Evolutionary conservation across 2,888 invertebrate genomes (phyloP).

Genomic region (Hydropsyche betteni): DNA sequence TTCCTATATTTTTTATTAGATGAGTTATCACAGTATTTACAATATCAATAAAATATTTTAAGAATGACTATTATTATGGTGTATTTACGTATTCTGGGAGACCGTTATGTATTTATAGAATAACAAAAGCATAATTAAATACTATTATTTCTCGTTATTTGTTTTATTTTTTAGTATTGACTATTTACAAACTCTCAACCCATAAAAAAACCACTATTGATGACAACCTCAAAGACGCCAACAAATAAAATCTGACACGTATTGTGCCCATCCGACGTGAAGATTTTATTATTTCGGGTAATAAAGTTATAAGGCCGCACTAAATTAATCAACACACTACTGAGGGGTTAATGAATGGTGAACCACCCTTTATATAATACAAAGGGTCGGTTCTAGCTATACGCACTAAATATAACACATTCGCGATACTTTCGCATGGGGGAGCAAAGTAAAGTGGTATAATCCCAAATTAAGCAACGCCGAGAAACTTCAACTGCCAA

Average conservation of each 20-base stretch:
- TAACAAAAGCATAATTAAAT: slow-evolving; percentile 52
- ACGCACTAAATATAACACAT: background rate
- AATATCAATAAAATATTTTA: slow-evolving; percentile 37
- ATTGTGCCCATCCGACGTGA: background rate
- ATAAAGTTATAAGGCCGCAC: slow-evolving; percentile 8
- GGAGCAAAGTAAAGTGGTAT: slow-evolving; percentile 6
- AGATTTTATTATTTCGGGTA: slow-evolving; percentile 22
- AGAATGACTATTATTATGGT: slow-evolving; percentile 42
- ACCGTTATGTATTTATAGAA: slow-evolving; percentile 51
- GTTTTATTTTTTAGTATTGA: slow-evolving; percentile 46
- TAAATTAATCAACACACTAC: slow-evolving; percentile 30
- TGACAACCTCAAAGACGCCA: too few species aligned
- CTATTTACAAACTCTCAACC: background rate
- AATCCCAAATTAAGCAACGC: slow-evolving; percentile 20
- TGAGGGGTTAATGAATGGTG: slow-evolving; percentile 20
- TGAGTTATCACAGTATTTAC: slow-evolving; percentile 34
- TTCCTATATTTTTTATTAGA: slow-evolving; percentile 29
- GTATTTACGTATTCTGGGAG: slow-evolving; percentile 48
- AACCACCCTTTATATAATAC: slow-evolving; percentile 19
- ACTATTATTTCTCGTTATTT: slow-evolving; percentile 52
- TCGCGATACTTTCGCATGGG: background rate
- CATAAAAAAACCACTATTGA: too few species aligned
- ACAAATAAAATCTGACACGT: too few species aligned
- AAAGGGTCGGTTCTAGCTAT: background rate
- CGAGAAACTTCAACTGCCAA: slow-evolving; percentile 4